These are phyloP conservation scores for Napeogenes inachia DNA, from an alignment of 2,888 invertebrate genomes.

Conservation along the genomic window DNA sequence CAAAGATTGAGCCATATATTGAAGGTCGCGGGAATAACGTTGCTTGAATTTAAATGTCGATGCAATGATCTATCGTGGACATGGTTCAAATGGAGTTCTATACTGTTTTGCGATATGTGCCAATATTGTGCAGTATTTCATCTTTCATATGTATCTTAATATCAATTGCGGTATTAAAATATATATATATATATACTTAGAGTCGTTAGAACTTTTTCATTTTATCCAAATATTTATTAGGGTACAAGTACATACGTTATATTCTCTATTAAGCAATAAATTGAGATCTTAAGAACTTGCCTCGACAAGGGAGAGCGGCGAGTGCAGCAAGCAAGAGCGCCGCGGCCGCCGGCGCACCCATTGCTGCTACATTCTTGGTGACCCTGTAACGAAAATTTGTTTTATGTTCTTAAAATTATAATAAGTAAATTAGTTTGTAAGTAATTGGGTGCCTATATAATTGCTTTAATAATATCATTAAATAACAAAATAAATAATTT, in stretches of 20 bases:
- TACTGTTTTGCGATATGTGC: background rate
- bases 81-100: background rate
- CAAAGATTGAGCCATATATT: conserved; percentile 1
- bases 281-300: conserved; percentile 34
- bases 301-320: conserved; percentile 63
- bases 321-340: conserved; percentile 67
- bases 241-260: too few species aligned
- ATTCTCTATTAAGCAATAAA: too few species aligned
- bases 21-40: background rate
- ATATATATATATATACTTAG: too few species aligned
- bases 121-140: too few species aligned
- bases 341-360: conserved; percentile 69
- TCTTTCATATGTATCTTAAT: too few species aligned
- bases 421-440: too few species aligned
- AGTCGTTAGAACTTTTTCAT: too few species aligned
- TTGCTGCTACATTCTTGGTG: conserved; percentile 60
- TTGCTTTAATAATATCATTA: too few species aligned
- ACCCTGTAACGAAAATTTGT: conserved; percentile 48
- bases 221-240: too few species aligned
- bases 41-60: conserved; percentile 1
- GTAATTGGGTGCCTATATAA: too few species aligned
- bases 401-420: background rate
- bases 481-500: too few species aligned
- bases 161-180: too few species aligned
- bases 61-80: background rate